These are phyloP conservation scores for Emydura subglobosa DNA, from an alignment of 2,113 vertebrate genomes.

Conservation along the genomic window DNA sequence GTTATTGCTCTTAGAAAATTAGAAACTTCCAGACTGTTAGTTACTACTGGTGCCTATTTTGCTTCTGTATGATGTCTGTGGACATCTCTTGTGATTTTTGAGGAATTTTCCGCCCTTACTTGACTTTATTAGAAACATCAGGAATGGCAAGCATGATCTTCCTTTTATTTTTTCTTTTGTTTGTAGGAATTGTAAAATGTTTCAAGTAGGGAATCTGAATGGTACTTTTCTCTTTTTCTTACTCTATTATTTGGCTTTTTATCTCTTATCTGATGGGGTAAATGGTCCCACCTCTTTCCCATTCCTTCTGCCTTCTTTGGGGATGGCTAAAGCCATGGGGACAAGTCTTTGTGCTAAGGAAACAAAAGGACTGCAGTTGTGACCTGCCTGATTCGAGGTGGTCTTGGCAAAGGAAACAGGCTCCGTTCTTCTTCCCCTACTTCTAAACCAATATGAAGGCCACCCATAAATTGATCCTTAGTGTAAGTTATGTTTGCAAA, in stretches of 20 bases:
- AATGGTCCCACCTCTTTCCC: background rate
- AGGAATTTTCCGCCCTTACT: background rate
- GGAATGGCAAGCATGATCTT: background rate
- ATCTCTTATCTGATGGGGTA: background rate
- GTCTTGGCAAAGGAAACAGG: background rate
- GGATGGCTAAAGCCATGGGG: background rate
- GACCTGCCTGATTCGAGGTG: background rate
- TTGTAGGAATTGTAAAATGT: background rate
- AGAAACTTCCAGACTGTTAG: background rate
- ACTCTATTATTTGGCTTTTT: background rate
- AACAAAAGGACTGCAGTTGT: background rate
- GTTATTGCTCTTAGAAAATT: background rate
- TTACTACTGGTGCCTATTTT: background rate
- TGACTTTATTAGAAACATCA: background rate
- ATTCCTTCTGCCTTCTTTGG: background rate
- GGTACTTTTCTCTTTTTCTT: background rate
- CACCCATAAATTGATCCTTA: background rate
- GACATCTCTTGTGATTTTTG: background rate
- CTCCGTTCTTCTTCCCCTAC: background rate
- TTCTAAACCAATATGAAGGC: background rate
- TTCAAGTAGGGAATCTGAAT: background rate
- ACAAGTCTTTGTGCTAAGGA: fast-evolving
- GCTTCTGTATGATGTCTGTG: background rate
- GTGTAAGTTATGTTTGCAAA: background rate
- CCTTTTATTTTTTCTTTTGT: background rate